Conservation (phyloP, 2,113 vertebrate species). For the Lepidothrix coronata region DNA sequence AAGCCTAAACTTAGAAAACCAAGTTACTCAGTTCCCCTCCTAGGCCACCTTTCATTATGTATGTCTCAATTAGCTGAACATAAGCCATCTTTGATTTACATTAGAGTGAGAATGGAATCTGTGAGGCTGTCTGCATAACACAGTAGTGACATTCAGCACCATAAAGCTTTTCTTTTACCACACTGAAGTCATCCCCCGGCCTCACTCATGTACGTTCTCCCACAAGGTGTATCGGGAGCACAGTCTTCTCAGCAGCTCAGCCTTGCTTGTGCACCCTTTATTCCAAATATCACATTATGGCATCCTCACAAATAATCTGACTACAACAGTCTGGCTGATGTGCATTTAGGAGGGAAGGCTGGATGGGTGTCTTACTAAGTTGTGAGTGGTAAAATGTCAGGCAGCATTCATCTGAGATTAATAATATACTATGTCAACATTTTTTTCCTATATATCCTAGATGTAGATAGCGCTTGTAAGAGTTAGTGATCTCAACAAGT, state of each 20-base stretch:
- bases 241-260: background rate
- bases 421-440: background rate
- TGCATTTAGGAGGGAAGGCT: background rate
- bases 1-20: background rate
- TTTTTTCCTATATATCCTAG: background rate
- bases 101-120: background rate
- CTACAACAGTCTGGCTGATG: background rate
- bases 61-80: background rate
- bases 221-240: background rate
- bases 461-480: background rate
- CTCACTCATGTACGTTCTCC: background rate
- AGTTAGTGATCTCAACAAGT: background rate
- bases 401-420: background rate
- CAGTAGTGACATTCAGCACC: background rate
- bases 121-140: background rate
- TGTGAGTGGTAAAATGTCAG: background rate
- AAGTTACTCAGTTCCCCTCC: background rate
- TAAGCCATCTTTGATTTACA: background rate
- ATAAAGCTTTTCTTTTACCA: background rate
- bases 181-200: background rate
- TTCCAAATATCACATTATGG: fast-evolving
- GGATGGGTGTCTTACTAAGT: background rate
- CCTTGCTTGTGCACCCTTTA: background rate
- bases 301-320: background rate
- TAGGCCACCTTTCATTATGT: background rate